These are phyloP conservation scores for Corythornis madagascariensis DNA, from an alignment of 2,113 vertebrate species.

Conservation along the genomic window DNA sequence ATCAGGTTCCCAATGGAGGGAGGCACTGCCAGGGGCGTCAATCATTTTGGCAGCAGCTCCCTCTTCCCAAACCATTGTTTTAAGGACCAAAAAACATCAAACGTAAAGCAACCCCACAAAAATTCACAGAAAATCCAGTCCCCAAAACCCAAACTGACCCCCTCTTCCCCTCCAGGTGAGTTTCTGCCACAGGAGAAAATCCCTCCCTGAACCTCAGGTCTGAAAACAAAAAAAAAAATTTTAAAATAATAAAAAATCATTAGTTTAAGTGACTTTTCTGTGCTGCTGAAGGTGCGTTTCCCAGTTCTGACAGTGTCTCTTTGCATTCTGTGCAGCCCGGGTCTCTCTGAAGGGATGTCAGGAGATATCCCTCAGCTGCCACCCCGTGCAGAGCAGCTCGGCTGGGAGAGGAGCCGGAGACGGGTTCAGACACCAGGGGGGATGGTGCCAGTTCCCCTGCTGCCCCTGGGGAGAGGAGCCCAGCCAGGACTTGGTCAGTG, in stretches of 20 bases:
- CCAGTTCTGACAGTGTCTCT: background rate
- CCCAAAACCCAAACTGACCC: background rate
- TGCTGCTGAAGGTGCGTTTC: background rate
- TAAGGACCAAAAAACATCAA: background rate
- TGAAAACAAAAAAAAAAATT: background rate
- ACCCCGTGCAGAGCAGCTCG: background rate
- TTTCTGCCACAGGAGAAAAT: background rate
- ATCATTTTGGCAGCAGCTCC: background rate
- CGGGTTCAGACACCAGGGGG: background rate
- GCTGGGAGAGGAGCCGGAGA: background rate
- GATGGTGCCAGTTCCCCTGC: background rate
- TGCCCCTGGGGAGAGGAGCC: background rate
- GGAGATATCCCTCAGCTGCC: background rate
- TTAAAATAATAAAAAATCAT: background rate
- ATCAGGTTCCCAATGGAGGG: background rate
- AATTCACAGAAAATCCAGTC: too few species aligned
- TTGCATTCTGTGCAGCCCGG: background rate
- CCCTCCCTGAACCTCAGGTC: background rate
- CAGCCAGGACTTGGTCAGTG: background rate
- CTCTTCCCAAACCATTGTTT: background rate
- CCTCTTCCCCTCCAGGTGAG: background rate
- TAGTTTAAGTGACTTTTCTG: background rate
- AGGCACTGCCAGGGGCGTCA: background rate
- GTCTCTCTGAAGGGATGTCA: background rate
- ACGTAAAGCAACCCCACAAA: background rate